Conservation (phyloP, 92 coral and sea anemone species). For the Bergia puertoricense region DNA sequence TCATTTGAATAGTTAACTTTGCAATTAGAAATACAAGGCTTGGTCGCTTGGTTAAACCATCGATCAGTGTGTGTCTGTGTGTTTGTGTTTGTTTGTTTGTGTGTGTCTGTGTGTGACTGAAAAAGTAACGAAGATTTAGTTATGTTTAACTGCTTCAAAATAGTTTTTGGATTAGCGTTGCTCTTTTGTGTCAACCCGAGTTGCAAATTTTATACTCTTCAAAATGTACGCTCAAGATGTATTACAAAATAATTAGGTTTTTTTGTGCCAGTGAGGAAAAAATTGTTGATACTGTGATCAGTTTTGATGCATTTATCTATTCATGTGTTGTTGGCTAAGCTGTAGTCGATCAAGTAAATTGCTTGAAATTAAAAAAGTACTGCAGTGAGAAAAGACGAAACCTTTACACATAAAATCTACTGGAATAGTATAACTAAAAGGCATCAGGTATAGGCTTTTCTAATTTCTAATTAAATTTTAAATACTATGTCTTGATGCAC, state of each 20-base stretch:
- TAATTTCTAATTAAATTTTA: slow-evolving; percentile 13
- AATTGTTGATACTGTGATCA: background rate
- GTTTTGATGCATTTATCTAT: background rate
- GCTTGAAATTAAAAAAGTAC: slow-evolving; percentile 1
- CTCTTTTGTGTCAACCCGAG: background rate
- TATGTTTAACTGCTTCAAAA: background rate
- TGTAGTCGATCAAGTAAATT: background rate
- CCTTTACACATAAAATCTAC: background rate
- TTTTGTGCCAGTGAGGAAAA: background rate
- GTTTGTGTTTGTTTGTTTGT: background rate
- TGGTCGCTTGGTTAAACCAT: slow-evolving; percentile 17
- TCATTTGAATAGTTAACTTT: slow-evolving; percentile 31
- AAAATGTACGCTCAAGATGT: slow-evolving; percentile 8
- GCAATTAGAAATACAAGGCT: slow-evolving; percentile 22
- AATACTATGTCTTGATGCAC: background rate
- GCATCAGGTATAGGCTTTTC: background rate
- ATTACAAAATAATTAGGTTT: background rate
- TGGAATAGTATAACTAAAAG: background rate
- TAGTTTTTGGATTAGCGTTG: background rate
- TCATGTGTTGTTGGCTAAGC: background rate
- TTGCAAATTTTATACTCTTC: background rate
- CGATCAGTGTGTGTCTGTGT: background rate
- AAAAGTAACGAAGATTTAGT: background rate
- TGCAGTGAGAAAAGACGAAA: background rate
- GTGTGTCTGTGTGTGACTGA: background rate